phyloP scores from a whole-genome alignment of 2,888 invertebrate genomes.

The Sphecodes monilicornis region DNA sequence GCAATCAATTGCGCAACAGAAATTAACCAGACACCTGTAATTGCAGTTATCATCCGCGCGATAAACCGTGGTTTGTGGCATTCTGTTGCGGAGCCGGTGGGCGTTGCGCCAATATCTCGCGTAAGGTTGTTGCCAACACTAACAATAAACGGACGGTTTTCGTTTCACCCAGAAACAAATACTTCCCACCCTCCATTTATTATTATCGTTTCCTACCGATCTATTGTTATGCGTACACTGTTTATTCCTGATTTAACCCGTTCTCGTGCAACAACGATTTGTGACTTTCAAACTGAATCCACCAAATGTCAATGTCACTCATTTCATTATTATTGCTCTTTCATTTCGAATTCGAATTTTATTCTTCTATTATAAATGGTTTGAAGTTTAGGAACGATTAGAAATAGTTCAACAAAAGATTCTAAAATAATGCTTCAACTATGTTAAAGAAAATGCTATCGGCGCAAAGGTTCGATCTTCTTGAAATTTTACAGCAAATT shows the following conservation, averaged over 20 bases:
- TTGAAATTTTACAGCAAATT: too few species aligned
- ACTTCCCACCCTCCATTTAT: conserved; percentile 13
- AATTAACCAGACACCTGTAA: conserved; percentile 16
- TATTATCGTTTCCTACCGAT: conserved; percentile 3
- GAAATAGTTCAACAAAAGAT: too few species aligned
- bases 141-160: conserved; percentile 50
- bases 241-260: neutral
- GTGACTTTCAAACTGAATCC: too few species aligned
- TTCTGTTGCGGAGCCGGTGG: conserved; percentile 22
- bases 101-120: conserved; percentile 29
- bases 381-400: too few species aligned
- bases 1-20: neutral
- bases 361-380: too few species aligned
- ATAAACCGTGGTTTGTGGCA: conserved; percentile 20
- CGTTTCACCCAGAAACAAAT: conserved; percentile 35
- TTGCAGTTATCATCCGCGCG: conserved; percentile 2
- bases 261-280: neutral
- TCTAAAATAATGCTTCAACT: too few species aligned
- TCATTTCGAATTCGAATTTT: neutral
- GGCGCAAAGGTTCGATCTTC: too few species aligned
- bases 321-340: too few species aligned
- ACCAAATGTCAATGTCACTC: too few species aligned
- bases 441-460: too few species aligned
- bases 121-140: conserved; percentile 26
- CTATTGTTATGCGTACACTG: neutral